A percentile compares a stretch with the other conserved stretches of the same genome.
Evolutionary conservation across 2,113 vertebrate genomes (phyloP).

Genomic region (Pseudopodoces humilis): DNA sequence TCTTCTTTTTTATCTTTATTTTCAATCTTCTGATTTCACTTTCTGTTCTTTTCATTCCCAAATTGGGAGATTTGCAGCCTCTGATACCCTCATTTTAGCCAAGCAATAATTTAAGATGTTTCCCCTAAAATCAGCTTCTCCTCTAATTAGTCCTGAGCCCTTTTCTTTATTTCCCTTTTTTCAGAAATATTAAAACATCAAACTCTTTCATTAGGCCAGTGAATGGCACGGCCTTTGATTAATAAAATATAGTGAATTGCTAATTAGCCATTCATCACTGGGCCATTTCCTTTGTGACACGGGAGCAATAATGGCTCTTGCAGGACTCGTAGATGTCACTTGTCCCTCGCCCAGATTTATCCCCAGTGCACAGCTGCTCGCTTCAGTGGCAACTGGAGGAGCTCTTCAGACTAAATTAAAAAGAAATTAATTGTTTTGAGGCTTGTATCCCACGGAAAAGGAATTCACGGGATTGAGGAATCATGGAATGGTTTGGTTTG

Average conservation of each 20-base stretch:
- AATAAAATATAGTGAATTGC: not conserved
- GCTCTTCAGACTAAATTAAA: not conserved
- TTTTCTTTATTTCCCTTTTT: not conserved
- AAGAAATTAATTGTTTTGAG: not conserved
- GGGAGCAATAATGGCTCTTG: not conserved
- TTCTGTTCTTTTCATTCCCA: not conserved
- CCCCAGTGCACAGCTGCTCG: accelerated
- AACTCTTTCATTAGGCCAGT: not conserved
- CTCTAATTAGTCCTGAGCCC: not conserved
- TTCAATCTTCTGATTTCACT: not conserved
- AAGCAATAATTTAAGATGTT: not conserved
- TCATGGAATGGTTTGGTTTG: not conserved
- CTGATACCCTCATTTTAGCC: not conserved
- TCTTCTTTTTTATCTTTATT: not conserved
- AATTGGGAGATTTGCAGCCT: not conserved
- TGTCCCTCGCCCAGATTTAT: not conserved
- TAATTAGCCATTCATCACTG: not conserved
- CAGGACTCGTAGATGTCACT: not conserved
- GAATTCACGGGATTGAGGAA: not conserved
- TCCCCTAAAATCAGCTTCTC: not conserved
- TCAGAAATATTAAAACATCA: not conserved
- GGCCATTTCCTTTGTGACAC: not conserved
- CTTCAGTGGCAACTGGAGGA: accelerated
- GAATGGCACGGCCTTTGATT: not conserved
- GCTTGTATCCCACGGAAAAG: accelerated